These are phyloP conservation scores for Alexandromys fortis DNA, from an alignment of 2,113 vertebrate species.

Conservation along the genomic window DNA sequence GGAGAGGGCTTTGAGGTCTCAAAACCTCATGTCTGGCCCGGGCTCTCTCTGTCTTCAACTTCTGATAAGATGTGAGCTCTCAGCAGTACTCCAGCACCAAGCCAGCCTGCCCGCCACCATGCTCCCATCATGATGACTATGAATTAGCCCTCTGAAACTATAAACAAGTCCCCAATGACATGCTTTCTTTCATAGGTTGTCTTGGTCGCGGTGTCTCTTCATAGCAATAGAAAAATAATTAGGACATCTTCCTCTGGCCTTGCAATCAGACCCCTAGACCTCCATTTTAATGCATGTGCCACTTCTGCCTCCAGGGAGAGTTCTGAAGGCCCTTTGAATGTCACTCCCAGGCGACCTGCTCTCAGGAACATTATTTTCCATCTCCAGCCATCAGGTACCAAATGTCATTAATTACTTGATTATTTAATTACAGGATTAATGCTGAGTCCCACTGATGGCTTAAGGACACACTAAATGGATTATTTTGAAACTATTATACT, in stretches of 20 bases:
- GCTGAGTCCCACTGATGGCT: conserved; percentile 2
- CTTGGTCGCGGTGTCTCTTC: background rate
- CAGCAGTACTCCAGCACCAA: background rate
- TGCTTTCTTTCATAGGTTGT: background rate
- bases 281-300: background rate
- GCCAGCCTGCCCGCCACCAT: background rate
- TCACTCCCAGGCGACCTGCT: background rate
- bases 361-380: background rate
- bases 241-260: background rate
- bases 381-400: background rate
- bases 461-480: conserved; percentile 54
- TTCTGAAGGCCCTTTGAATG: background rate
- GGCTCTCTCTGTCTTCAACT: background rate
- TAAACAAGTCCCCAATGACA: background rate
- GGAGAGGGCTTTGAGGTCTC: background rate
- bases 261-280: accelerated
- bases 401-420: background rate
- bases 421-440: conserved; percentile 57
- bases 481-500: conserved; percentile 59
- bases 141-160: background rate
- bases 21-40: too few species aligned
- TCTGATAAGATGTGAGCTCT: background rate
- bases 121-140: background rate
- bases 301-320: background rate
- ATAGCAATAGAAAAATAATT: background rate